Conservation (phyloP, 2,888 invertebrate species). For the Drosophila ezoana region DNA sequence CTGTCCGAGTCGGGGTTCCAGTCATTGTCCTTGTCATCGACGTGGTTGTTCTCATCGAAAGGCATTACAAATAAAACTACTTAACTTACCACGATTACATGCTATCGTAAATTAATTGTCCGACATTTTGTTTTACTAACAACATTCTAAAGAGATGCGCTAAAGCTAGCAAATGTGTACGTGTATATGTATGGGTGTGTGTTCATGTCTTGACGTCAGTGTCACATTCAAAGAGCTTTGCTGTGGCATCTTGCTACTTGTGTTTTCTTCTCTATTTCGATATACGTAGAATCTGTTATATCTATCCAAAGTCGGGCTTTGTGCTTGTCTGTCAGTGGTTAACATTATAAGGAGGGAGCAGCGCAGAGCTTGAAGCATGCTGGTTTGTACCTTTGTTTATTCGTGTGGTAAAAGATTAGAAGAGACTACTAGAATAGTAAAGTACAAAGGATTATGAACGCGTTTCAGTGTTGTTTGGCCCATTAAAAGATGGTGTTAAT, state of each 20-base stretch:
- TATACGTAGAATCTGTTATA: neutral
- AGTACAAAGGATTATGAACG: neutral
- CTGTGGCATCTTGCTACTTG: neutral
- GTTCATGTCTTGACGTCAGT: constrained; percentile 11
- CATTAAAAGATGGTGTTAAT: too few relatives aligned
- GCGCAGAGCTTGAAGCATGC: neutral
- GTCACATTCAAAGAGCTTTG: constrained; percentile 18
- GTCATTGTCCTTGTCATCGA: constrained; percentile 26
- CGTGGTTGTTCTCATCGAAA: constrained; percentile 56
- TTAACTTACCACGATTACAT: constrained; percentile 81
- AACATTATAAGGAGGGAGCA: neutral
- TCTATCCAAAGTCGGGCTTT: neutral
- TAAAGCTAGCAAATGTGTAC: constrained; percentile 33
- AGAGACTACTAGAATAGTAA: too few relatives aligned
- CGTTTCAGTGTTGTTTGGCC: neutral
- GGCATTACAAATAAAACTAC: constrained; percentile 79
- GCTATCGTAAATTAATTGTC: constrained; percentile 79
- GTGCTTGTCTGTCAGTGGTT: neutral
- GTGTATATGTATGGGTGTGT: constrained; percentile 9
- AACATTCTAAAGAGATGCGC: constrained; percentile 64
- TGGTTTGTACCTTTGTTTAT: constrained; percentile 4
- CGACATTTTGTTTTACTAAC: constrained; percentile 76
- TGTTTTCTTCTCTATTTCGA: constrained; percentile 6
- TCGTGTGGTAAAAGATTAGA: neutral
- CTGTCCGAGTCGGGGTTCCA: constrained; percentile 17